Evolutionary conservation across 2,888 invertebrate species (phyloP).

Genomic region (Sisyra nigra): DNA sequence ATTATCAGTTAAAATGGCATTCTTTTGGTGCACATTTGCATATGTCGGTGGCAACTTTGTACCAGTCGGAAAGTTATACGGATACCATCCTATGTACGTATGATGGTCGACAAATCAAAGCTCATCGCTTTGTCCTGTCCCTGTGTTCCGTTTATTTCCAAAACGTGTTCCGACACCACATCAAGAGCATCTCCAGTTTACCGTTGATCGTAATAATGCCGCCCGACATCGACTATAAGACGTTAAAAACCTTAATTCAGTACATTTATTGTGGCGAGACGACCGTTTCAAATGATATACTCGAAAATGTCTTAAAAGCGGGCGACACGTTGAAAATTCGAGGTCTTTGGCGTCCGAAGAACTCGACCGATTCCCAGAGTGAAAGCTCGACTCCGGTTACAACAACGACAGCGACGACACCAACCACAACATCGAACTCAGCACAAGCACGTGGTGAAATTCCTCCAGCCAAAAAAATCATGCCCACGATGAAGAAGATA

Average conservation of each 20-base stretch:
- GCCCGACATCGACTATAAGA: conserved; percentile 63
- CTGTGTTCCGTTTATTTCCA: conserved; percentile 57
- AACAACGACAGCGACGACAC: conserved; percentile 11
- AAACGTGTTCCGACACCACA: conserved; percentile 31
- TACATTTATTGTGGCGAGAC: conserved; percentile 75
- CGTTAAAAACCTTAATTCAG: conserved; percentile 64
- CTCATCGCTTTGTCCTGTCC: conserved; percentile 71
- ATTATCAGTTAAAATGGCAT: conserved; percentile 81
- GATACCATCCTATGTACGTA: conserved; percentile 67
- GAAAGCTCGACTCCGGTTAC: conserved; percentile 19
- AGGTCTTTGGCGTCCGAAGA: conserved; percentile 58
- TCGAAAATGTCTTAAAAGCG: conserved; percentile 64
- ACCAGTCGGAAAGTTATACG: conserved; percentile 65
- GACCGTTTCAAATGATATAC: conserved; percentile 69
- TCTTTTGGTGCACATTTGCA: conserved; percentile 70
- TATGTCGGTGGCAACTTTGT: conserved; percentile 54
- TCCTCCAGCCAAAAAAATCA: conserved; percentile 11
- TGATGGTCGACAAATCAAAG: conserved; percentile 65
- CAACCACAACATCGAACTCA: conserved; percentile 20
- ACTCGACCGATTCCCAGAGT: conserved; percentile 28
- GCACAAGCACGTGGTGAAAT: conserved; percentile 20
- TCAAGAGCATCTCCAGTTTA: conserved; percentile 17
- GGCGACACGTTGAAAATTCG: conserved; percentile 69
- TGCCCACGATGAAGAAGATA: conserved; percentile 2
- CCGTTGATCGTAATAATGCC: conserved; percentile 57